phyloP scores from a whole-genome alignment of 2,113 vertebrate species.

The Takifugu bimaculatus region DNA sequence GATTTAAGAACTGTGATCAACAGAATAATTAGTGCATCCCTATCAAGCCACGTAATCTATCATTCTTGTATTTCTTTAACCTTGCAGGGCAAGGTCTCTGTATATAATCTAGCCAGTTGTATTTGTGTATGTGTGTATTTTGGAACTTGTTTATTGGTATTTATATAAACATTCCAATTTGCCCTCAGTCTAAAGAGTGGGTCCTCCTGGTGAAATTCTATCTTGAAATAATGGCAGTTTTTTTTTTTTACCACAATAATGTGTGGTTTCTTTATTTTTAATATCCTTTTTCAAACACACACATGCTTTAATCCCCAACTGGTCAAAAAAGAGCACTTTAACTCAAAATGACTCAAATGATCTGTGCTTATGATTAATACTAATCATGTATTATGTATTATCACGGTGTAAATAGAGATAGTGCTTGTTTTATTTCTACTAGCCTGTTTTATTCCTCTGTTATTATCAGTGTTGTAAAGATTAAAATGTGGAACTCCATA shows the following conservation, averaged over 20 bases:
- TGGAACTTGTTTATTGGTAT: slow-evolving; percentile 53
- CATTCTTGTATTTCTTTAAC: slow-evolving; percentile 45
- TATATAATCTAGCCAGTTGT: slow-evolving; percentile 34
- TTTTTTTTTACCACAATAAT: not conserved
- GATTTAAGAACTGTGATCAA: slow-evolving; percentile 22
- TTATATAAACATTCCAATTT: slow-evolving; percentile 60
- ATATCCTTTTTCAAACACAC: slow-evolving; percentile 4
- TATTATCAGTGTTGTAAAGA: slow-evolving; percentile 30
- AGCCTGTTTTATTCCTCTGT: slow-evolving; percentile 46
- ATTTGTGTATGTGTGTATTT: slow-evolving; percentile 16
- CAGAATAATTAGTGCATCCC: slow-evolving; percentile 9
- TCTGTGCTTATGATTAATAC: slow-evolving; percentile 65
- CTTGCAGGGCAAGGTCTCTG: slow-evolving; percentile 73
- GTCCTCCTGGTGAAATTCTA: slow-evolving; percentile 14
- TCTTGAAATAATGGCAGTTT: slow-evolving; percentile 14
- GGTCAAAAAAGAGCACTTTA: slow-evolving; percentile 69
- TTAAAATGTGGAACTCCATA: slow-evolving; percentile 47
- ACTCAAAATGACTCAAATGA: slow-evolving; percentile 36
- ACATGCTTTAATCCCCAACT: slow-evolving; percentile 18
- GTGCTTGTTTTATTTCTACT: slow-evolving; percentile 53
- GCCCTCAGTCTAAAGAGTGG: slow-evolving; percentile 2
- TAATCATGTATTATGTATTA: slow-evolving; percentile 68
- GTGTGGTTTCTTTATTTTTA: not conserved
- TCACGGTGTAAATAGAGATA: slow-evolving; percentile 42
- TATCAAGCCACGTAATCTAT: slow-evolving; percentile 19